Evolutionary conservation across 1,140 invertebrate genomes (phyloP).

Genomic region (Diabrotica virgifera): DNA sequence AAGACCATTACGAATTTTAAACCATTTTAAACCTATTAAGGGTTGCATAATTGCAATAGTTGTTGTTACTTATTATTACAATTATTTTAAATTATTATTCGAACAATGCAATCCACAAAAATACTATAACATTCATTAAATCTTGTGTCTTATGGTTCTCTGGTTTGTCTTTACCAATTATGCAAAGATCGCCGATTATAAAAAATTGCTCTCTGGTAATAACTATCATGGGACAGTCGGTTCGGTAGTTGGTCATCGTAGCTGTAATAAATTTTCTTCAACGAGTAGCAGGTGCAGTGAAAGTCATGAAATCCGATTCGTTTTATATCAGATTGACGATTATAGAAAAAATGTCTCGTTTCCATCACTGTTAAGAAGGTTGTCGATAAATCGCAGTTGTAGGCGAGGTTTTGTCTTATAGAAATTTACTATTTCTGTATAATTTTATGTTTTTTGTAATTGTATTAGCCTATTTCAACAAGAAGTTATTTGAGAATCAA

Average conservation of each 20-base stretch:
- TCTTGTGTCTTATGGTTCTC: too few species aligned
- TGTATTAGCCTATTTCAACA: too few species aligned
- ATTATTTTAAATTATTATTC: too few species aligned
- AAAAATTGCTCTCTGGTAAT: not conserved
- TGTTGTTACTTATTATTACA: too few species aligned
- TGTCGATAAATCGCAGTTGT: not conserved
- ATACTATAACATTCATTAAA: too few species aligned
- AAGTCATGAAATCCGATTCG: not conserved
- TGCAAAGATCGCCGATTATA: not conserved
- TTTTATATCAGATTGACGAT: not conserved
- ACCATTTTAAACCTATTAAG: too few species aligned
- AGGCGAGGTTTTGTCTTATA: not conserved
- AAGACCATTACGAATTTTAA: too few species aligned
- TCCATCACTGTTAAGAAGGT: not conserved
- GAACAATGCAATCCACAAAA: too few species aligned
- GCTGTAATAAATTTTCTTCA: not conserved
- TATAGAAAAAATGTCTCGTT: not conserved
- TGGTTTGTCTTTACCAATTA: not conserved
- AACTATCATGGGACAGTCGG: not conserved
- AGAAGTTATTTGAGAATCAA: too few species aligned
- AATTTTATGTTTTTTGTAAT: too few species aligned
- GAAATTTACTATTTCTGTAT: too few species aligned
- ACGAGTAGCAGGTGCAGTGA: constrained; percentile 1
- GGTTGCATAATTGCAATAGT: too few species aligned
- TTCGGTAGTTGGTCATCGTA: not conserved